Percentiles rank a stretch among this genome's conserved stretches.
These are phyloP conservation scores for Zenarchopterus dispar DNA, from an alignment of 2,797 vertebrate genomes.

Conservation along the genomic window DNA sequence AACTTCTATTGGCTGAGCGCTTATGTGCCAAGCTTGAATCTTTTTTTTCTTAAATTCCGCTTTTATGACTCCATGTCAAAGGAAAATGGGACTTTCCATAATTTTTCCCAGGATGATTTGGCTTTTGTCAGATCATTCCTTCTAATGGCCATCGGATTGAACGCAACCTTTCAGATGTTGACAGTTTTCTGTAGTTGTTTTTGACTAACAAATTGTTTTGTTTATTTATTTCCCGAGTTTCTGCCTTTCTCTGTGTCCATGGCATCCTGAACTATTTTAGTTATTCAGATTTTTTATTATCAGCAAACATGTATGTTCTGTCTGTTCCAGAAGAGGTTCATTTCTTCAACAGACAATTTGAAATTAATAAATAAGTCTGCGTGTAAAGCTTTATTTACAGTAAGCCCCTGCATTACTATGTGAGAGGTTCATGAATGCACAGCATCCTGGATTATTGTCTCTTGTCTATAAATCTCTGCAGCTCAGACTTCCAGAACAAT, in stretches of 20 bases:
- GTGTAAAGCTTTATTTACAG: no score
- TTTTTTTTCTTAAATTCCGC: slow-evolving; percentile 43
- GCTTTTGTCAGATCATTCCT: slow-evolving; percentile 24
- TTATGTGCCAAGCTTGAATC: slow-evolving; percentile 36
- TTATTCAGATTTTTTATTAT: background rate
- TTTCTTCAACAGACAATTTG: background rate
- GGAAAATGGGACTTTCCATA: slow-evolving; percentile 37
- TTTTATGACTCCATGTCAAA: slow-evolving; percentile 36
- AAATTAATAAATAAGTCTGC: no score
- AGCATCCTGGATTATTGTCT: no score
- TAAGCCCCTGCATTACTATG: no score
- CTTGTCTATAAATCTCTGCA: no score
- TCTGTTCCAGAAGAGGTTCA: background rate
- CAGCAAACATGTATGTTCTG: slow-evolving; percentile 6
- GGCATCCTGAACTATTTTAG: slow-evolving; percentile 7
- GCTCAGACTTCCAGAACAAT: no score
- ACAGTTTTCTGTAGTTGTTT: slow-evolving; percentile 5
- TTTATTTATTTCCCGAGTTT: background rate
- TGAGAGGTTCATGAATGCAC: no score
- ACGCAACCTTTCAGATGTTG: slow-evolving; percentile 15
- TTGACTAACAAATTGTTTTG: background rate
- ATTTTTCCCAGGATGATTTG: slow-evolving; percentile 14
- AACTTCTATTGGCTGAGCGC: slow-evolving; percentile 33
- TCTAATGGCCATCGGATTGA: slow-evolving; percentile 31
- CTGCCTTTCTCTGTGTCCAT: background rate